Evolutionary conservation across 2,888 invertebrate species (phyloP).

Genomic region (Drosophila bunnanda): DNA sequence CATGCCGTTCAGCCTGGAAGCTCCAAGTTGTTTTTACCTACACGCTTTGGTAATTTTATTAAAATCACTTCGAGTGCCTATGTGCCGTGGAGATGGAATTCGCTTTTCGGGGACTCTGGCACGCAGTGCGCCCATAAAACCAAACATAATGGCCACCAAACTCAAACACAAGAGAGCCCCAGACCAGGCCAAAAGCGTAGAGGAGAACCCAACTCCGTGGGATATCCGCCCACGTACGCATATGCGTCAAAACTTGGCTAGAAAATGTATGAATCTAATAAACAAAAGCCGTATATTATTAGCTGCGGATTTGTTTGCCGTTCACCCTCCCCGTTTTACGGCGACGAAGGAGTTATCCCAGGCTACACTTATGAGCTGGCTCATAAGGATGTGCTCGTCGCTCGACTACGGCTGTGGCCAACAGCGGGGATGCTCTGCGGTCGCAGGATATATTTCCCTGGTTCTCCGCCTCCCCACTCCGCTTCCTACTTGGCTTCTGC

Average conservation of each 20-base stretch:
- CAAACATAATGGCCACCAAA: conserved; percentile 68
- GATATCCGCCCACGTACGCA: conserved; percentile 29
- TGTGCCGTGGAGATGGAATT: conserved; percentile 30
- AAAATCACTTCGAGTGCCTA: conserved; percentile 73
- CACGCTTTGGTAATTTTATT: conserved; percentile 78
- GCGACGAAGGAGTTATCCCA: conserved; percentile 61
- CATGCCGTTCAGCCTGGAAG: conserved; percentile 42
- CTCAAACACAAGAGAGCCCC: conserved; percentile 11
- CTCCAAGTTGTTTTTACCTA: conserved; percentile 70
- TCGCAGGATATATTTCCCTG: conserved; percentile 11
- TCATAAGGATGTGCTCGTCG: conserved; percentile 13
- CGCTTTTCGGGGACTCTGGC: conserved; percentile 39
- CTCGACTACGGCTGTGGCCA: conserved; percentile 29
- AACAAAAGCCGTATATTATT: conserved; percentile 80
- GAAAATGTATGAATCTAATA: conserved; percentile 78
- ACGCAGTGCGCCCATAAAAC: conserved; percentile 67
- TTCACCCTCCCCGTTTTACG: not conserved
- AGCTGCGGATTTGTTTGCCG: conserved; percentile 68
- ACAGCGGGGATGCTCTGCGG: conserved; percentile 20
- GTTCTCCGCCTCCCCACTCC: not conserved
- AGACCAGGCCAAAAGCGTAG: not conserved
- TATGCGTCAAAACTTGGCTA: conserved; percentile 62
- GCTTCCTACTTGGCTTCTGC: conserved; percentile 3
- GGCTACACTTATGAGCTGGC: conserved; percentile 33
- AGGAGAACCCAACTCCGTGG: not conserved